Evolutionary conservation across 2,888 invertebrate species (phyloP).

Genomic region (Adelphocoris suturalis): DNA sequence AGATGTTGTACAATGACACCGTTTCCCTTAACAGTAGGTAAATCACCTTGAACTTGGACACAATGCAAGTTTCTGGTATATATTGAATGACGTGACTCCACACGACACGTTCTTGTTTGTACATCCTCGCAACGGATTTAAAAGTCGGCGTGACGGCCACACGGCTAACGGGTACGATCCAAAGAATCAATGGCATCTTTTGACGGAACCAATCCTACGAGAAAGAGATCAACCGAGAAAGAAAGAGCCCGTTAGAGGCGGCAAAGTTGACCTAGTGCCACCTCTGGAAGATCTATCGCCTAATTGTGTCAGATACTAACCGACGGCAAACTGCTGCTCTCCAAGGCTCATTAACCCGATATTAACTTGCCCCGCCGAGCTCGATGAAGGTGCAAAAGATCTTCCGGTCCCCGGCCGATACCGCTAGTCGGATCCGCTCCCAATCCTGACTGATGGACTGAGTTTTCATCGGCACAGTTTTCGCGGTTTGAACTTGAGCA

Average conservation of each 20-base stretch:
- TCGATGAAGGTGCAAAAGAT: constrained; percentile 24
- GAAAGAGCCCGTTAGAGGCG: constrained; percentile 35
- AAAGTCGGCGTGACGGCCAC: constrained; percentile 24
- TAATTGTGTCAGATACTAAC: constrained; percentile 52
- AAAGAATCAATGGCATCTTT: constrained; percentile 31
- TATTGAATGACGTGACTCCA: constrained; percentile 5
- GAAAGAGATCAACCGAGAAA: constrained; percentile 10
- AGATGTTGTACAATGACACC: too few species aligned
- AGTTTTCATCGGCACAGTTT: constrained; percentile 1
- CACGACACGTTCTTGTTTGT: constrained; percentile 31
- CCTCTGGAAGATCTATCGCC: constrained; percentile 23
- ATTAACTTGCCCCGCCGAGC: constrained; percentile 23
- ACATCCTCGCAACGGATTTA: constrained; percentile 35
- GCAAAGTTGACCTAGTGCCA: constrained; percentile 41
- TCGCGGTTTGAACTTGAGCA: background rate
- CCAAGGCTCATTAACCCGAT: constrained; percentile 31
- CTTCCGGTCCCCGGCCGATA: background rate
- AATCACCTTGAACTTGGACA: background rate
- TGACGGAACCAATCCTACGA: constrained; percentile 27
- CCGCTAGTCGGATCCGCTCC: constrained; percentile 44
- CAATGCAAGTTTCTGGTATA: background rate
- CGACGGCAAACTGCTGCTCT: background rate
- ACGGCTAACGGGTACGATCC: background rate
- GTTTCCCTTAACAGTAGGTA: too few species aligned
- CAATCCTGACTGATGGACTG: constrained; percentile 10